These are phyloP conservation scores for Sarcophilus harrisii DNA, from an alignment of 2,797 vertebrate species.

Conservation along the genomic window DNA sequence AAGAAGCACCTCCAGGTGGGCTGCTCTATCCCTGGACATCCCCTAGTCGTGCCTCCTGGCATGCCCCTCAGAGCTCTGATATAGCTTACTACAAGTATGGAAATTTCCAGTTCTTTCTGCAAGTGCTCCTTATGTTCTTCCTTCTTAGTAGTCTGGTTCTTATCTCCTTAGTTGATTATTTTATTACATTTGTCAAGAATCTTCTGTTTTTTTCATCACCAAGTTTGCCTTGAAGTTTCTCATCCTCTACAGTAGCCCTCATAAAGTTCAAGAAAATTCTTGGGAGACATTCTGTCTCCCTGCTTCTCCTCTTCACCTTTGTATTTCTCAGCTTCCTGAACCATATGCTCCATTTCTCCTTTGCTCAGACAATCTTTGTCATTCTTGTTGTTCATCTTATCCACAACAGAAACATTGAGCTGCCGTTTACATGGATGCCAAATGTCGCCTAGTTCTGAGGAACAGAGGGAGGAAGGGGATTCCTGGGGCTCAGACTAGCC, in stretches of 20 bases:
- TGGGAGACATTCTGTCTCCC: not conserved
- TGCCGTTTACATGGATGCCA: not conserved
- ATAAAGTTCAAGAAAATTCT: not conserved
- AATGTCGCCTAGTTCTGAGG: not conserved
- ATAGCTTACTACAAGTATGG: not conserved
- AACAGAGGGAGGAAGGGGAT: not conserved
- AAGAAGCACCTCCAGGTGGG: not conserved
- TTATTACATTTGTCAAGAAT: not conserved
- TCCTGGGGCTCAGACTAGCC: not conserved
- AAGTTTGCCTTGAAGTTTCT: not conserved
- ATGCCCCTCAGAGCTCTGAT: not conserved
- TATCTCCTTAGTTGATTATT: not conserved
- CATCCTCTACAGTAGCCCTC: not conserved
- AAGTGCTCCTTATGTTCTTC: not conserved
- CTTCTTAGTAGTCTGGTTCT: not conserved
- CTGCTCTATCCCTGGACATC: not conserved
- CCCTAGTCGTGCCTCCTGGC: not conserved
- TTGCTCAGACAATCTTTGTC: not conserved
- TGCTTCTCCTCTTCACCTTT: not conserved
- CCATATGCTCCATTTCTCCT: not conserved
- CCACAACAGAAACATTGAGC: not conserved
- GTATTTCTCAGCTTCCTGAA: not conserved
- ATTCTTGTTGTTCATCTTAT: not conserved
- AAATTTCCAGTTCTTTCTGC: not conserved
- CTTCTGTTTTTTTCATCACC: not conserved